These are phyloP conservation scores for Gadus macrocephalus DNA, from an alignment of 2,113 vertebrate genomes.

Conservation along the genomic window DNA sequence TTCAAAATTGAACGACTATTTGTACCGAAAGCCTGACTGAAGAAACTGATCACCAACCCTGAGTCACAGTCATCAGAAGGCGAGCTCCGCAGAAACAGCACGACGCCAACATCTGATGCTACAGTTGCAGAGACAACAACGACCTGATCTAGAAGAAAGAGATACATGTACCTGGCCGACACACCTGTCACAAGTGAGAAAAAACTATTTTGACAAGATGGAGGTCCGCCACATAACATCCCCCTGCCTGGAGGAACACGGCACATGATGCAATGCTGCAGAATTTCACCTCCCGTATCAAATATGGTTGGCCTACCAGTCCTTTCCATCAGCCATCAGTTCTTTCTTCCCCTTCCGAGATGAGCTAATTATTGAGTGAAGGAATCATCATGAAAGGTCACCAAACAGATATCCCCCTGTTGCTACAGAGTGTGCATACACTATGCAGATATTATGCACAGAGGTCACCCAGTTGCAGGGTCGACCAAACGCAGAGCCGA, in stretches of 20 bases:
- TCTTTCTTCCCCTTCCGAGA: not conserved
- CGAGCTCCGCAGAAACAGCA: not conserved
- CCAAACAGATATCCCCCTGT: constrained; percentile 12
- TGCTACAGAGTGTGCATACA: constrained; percentile 5
- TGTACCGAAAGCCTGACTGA: not conserved
- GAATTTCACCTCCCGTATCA: not conserved
- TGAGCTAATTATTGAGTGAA: constrained; percentile 11
- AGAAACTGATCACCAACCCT: not conserved
- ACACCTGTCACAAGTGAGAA: constrained; percentile 2
- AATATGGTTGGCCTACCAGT: not conserved
- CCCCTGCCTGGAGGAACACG: constrained; percentile 7
- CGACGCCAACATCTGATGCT: constrained; percentile 13
- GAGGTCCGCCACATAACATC: constrained; percentile 9
- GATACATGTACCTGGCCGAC: constrained; percentile 4
- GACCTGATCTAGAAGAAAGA: constrained; percentile 14
- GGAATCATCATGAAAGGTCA: constrained; percentile 27
- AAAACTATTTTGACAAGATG: constrained; percentile 4
- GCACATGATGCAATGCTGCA: constrained; percentile 5
- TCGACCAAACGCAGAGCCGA: constrained; percentile 12
- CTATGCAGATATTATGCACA: constrained; percentile 3
- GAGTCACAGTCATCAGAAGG: not conserved
- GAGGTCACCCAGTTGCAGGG: constrained; percentile 11
- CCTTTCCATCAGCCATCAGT: not conserved
- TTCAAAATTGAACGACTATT: not conserved
- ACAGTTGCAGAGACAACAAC: constrained; percentile 5